Conservation (phyloP, 1,140 invertebrate species). For the Laupala kohalensis region DNA sequence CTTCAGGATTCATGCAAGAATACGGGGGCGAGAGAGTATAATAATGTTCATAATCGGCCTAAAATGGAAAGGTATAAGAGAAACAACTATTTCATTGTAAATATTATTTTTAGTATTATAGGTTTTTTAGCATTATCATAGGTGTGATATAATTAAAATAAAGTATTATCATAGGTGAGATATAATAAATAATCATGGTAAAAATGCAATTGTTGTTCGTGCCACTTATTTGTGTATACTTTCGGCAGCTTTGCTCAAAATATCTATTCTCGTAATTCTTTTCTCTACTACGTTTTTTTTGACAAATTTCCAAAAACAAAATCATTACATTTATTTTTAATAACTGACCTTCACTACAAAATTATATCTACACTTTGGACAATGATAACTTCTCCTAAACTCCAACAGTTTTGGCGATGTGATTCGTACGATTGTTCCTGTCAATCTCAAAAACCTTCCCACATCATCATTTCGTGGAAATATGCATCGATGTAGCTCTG, state of each 20-base stretch:
- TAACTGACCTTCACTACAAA: slow-evolving; percentile 28
- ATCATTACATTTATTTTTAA: too few relatives aligned
- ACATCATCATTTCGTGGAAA: slow-evolving; percentile 32
- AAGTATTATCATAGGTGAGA: too few relatives aligned
- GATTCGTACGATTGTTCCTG: slow-evolving; percentile 34
- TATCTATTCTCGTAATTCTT: too few relatives aligned
- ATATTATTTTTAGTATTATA: neutral
- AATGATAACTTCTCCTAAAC: slow-evolving; percentile 33
- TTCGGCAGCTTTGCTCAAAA: too few relatives aligned
- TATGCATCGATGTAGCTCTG: slow-evolving; percentile 22
- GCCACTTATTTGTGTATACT: too few relatives aligned
- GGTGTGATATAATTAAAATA: too few relatives aligned
- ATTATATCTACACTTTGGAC: slow-evolving; percentile 33
- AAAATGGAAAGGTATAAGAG: slow-evolving; percentile 16
- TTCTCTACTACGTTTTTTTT: too few relatives aligned
- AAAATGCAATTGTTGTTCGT: too few relatives aligned
- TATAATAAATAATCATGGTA: too few relatives aligned
- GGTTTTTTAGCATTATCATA: neutral
- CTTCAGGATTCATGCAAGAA: slow-evolving; percentile 29
- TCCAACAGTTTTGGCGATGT: slow-evolving; percentile 34
- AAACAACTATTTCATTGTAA: neutral
- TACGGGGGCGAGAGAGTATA: slow-evolving; percentile 27
- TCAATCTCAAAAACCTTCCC: slow-evolving; percentile 26
- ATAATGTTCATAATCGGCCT: slow-evolving; percentile 35
- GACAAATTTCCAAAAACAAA: too few relatives aligned